Conservation (phyloP, 2,797 vertebrate species). For the Cygnus olor region DNA sequence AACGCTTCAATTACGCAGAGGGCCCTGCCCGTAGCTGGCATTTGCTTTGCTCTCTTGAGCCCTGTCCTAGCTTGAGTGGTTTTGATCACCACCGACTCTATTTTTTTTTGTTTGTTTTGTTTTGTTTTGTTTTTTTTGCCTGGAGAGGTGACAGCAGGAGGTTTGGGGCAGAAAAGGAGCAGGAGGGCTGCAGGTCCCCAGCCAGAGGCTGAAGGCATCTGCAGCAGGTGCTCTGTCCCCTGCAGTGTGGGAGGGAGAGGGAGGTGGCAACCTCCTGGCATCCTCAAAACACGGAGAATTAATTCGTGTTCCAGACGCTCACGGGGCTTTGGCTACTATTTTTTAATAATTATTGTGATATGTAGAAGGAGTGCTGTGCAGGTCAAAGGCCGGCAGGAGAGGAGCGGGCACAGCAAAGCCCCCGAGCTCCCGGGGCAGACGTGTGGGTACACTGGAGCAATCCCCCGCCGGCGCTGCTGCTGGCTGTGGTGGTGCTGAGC, state of each 20-base stretch:
- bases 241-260: neutral
- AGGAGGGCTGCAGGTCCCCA: neutral
- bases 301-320: neutral
- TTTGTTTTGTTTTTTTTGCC: neutral
- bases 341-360: too few species aligned
- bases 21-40: neutral
- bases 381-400: neutral
- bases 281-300: neutral
- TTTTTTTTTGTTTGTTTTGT: neutral
- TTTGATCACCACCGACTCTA: neutral
- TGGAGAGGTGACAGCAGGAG: neutral
- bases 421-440: neutral
- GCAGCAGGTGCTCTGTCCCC: neutral
- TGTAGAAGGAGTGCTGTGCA: accelerated
- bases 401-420: neutral
- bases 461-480: neutral
- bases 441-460: neutral
- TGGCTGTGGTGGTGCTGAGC: accelerated
- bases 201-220: neutral
- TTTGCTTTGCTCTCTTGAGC: neutral
- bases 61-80: accelerated
- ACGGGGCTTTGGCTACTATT: neutral
- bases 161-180: accelerated
- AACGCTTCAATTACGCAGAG: neutral
- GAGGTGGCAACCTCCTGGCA: neutral